Percentiles rank a stretch among this genome's conserved stretches.
Evolutionary conservation across 2,113 vertebrate species (phyloP).

Genomic region (Aspidoscelis tigris): DNA sequence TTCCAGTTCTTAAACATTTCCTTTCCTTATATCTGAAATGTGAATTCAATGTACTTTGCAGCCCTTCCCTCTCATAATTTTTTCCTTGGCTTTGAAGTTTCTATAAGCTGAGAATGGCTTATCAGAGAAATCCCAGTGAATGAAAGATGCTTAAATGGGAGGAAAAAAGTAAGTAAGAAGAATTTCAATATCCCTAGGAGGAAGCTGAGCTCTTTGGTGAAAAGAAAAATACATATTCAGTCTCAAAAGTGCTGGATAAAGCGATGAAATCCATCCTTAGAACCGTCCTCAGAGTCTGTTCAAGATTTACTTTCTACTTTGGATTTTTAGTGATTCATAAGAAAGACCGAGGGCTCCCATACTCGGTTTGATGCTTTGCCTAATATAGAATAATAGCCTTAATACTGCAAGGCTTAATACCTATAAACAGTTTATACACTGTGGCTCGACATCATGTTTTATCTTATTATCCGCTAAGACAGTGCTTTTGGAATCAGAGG

Average conservation of each 20-base stretch:
- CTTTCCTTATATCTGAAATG: conserved; percentile 57
- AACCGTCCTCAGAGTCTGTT: conserved; percentile 52
- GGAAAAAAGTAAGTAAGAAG: conserved; percentile 47
- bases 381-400: conserved; percentile 39
- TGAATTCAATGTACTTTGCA: conserved; percentile 56
- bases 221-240: conserved; percentile 62
- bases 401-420: conserved; percentile 39
- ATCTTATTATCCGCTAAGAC: conserved; percentile 17
- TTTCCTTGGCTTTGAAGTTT: conserved; percentile 65
- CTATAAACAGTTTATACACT: not conserved
- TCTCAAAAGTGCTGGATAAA: conserved; percentile 56
- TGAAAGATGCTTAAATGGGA: conserved; percentile 55
- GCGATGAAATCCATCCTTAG: conserved; percentile 54
- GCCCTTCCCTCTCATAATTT: conserved; percentile 57
- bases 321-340: conserved; percentile 48
- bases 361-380: conserved; percentile 29
- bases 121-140: conserved; percentile 61
- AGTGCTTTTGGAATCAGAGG: not conserved
- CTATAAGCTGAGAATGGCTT: conserved; percentile 64
- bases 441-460: not conserved
- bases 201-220: conserved; percentile 49
- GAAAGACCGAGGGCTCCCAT: conserved; percentile 34
- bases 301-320: conserved; percentile 36
- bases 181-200: conserved; percentile 60
- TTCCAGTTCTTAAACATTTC: conserved; percentile 51